phyloP scores from a whole-genome alignment of 2,113 vertebrate species.

The Mormoops blainvillei region DNA sequence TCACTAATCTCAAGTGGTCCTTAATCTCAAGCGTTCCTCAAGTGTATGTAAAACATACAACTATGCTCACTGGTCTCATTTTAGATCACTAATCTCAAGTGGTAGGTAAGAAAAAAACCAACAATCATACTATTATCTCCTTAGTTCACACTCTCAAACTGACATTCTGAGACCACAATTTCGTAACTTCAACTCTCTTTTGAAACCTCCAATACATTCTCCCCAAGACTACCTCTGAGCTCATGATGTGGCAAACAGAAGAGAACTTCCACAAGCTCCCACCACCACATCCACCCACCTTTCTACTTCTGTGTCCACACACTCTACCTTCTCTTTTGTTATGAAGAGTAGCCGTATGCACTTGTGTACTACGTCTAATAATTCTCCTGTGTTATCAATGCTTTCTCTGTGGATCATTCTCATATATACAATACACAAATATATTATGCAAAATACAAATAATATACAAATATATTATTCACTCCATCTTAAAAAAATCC shows the following conservation, averaged over 20 bases:
- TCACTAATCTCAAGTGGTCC: background rate
- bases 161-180: background rate
- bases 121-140: background rate
- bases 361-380: background rate
- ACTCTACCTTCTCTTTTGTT: background rate
- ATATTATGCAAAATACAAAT: too few species aligned
- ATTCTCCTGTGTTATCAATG: background rate
- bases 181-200: background rate
- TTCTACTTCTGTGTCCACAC: background rate
- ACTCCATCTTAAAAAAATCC: background rate
- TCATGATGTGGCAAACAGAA: background rate
- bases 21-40: too few species aligned
- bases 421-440: background rate
- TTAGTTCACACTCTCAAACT: background rate
- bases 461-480: background rate
- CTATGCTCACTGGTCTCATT: background rate
- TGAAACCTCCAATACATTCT: background rate
- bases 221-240: background rate
- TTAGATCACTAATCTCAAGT: background rate
- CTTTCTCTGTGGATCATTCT: background rate
- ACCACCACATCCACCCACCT: background rate
- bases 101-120: too few species aligned
- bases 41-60: background rate
- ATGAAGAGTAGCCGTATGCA: background rate
- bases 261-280: background rate